A percentile compares a stretch with the other conserved stretches of the same genome.
phyloP scores from a whole-genome alignment of 2,113 vertebrate species.

The Poecilia latipinna region DNA sequence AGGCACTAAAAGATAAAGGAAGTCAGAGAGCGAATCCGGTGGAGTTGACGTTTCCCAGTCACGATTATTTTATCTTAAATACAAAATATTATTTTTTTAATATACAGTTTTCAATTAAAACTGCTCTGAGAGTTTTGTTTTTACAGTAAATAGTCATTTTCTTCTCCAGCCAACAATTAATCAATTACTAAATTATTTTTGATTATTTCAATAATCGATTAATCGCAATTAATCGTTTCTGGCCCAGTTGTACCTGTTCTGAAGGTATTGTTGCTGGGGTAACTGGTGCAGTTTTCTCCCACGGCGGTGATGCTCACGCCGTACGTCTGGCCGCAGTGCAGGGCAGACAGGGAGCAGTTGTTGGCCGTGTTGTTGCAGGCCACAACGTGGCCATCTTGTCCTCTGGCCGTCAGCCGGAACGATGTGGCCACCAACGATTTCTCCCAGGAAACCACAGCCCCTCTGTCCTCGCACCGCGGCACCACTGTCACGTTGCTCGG shows the following conservation, averaged over 20 bases:
- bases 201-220: too few relatives aligned
- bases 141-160: too few relatives aligned
- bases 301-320: slow-evolving; percentile 62
- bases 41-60: too few relatives aligned
- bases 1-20: slow-evolving; percentile 64
- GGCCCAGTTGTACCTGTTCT: slow-evolving; percentile 59
- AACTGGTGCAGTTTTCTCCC: slow-evolving; percentile 70
- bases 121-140: too few relatives aligned
- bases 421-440: slow-evolving; percentile 60
- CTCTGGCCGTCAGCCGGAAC: slow-evolving; percentile 69
- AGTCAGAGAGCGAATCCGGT: not conserved
- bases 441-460: slow-evolving; percentile 66
- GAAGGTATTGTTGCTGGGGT: slow-evolving; percentile 47
- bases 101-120: too few relatives aligned
- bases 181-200: too few relatives aligned
- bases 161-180: too few relatives aligned
- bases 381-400: slow-evolving; percentile 49
- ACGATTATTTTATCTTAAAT: too few relatives aligned
- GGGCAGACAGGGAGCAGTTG: slow-evolving; percentile 67
- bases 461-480: slow-evolving; percentile 50
- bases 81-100: too few relatives aligned
- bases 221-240: too few relatives aligned
- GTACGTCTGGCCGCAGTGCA: slow-evolving; percentile 77
- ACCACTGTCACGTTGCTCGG: slow-evolving; percentile 62
- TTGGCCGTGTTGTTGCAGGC: slow-evolving; percentile 53